Conservation (phyloP, 1,140 invertebrate genomes). For the Sweltsa coloradensis region DNA sequence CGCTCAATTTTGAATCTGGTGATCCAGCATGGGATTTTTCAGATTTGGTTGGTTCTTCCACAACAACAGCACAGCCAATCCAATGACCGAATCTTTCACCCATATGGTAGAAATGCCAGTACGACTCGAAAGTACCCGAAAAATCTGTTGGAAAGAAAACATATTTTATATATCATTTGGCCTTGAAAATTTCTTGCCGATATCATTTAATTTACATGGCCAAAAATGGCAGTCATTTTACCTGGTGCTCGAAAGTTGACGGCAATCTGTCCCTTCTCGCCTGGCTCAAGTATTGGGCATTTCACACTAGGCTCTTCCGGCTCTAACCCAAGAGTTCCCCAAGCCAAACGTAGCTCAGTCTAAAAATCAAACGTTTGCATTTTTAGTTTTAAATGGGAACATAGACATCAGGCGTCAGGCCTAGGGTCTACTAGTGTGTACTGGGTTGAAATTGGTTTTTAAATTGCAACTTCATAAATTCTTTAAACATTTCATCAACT, state of each 20-base stretch:
- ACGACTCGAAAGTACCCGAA: conserved; percentile 27
- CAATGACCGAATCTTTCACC: conserved; percentile 27
- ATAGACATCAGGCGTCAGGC: too few species aligned
- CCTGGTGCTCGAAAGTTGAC: conserved; percentile 25
- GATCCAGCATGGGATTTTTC: too few species aligned
- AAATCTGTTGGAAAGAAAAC: conserved; percentile 19
- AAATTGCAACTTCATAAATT: too few species aligned
- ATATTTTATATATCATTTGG: too few species aligned
- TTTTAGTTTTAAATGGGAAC: too few species aligned
- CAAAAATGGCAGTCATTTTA: conserved; percentile 15
- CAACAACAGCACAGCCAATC: conserved; percentile 24
- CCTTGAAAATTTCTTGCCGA: too few species aligned
- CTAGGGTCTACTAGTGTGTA: too few species aligned
- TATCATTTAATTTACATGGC: neutral
- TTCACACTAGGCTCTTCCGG: conserved; percentile 14
- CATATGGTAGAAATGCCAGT: conserved; percentile 28
- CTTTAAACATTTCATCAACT: too few species aligned
- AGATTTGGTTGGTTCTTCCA: conserved; percentile 13
- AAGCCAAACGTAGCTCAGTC: conserved; percentile 10
- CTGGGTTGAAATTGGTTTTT: too few species aligned
- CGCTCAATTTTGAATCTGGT: too few species aligned
- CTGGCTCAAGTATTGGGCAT: conserved; percentile 25
- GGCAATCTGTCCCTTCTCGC: conserved; percentile 23
- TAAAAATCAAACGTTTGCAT: neutral
- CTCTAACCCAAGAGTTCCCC: conserved; percentile 8